These are phyloP conservation scores for Acrobasis consociella DNA, from an alignment of 2,888 invertebrate genomes.

Conservation along the genomic window DNA sequence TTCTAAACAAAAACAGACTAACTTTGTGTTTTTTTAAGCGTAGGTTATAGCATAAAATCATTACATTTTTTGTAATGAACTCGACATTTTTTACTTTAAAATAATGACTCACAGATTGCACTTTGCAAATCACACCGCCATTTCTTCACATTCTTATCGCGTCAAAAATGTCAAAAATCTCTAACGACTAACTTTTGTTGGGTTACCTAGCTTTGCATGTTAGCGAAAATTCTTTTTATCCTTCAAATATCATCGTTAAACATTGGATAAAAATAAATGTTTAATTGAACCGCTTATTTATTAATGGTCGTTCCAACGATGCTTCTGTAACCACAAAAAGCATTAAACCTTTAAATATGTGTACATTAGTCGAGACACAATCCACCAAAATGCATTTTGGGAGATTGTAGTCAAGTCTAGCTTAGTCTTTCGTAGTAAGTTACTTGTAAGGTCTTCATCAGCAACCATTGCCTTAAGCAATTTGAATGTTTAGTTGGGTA, in stretches of 20 bases:
- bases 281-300: constrained; percentile 11
- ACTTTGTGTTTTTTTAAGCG: constrained; percentile 4
- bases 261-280: constrained; percentile 11
- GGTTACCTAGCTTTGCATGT: not conserved
- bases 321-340: constrained; percentile 1
- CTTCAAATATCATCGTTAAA: not conserved
- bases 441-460: no score
- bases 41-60: not conserved
- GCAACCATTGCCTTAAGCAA: no score
- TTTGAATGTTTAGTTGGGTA: no score
- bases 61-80: not conserved
- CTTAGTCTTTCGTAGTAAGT: no score
- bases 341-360: not conserved
- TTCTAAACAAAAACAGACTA: constrained; percentile 1
- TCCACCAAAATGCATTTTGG: no score
- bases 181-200: no score
- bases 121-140: no score
- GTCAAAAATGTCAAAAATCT: no score
- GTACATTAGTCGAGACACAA: not conserved
- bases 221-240: not conserved
- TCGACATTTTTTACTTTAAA: no score
- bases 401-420: no score
- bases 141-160: no score
- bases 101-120: no score
- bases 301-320: constrained; percentile 2